phyloP scores from a whole-genome alignment of 1,140 invertebrate genomes.

The Trichonephila clavipes region DNA sequence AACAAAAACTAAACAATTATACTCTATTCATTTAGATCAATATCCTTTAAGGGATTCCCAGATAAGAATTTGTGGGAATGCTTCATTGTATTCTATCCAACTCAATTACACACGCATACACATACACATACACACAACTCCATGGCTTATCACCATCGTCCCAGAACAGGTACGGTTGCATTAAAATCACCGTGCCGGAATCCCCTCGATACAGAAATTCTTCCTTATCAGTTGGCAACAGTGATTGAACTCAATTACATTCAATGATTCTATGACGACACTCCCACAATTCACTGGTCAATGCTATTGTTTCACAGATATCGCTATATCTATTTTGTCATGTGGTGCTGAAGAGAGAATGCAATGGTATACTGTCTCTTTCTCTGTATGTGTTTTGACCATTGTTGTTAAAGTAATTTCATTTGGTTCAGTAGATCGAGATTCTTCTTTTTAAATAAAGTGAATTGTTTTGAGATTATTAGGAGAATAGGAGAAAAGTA shows the following conservation, averaged over 20 bases:
- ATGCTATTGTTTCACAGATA: slow-evolving; percentile 31
- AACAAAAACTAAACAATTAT: too few species aligned
- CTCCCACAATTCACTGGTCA: slow-evolving; percentile 27
- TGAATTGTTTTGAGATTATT: too few species aligned
- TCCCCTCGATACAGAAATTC: slow-evolving; percentile 58
- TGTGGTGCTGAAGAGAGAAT: not conserved
- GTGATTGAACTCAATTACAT: slow-evolving; percentile 73
- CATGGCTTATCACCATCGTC: slow-evolving; percentile 19
- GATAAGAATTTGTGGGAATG: slow-evolving; percentile 41
- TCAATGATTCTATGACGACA: not conserved
- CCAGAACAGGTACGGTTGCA: slow-evolving; percentile 35
- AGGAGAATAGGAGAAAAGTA: too few species aligned
- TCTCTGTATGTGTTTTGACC: too few species aligned
- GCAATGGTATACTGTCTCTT: too few species aligned
- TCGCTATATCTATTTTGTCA: slow-evolving; percentile 42
- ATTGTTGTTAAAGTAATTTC: too few species aligned
- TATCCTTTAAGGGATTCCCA: not conserved
- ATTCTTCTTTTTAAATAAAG: too few species aligned
- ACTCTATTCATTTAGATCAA: not conserved
- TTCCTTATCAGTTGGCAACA: slow-evolving; percentile 73
- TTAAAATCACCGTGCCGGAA: slow-evolving; percentile 56
- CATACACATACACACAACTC: not conserved
- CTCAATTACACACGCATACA: slow-evolving; percentile 30
- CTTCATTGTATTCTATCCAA: slow-evolving; percentile 50
- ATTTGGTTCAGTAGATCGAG: too few species aligned